Evolutionary conservation across 2,888 invertebrate genomes (phyloP).

Genomic region (Ferrisia virgata): DNA sequence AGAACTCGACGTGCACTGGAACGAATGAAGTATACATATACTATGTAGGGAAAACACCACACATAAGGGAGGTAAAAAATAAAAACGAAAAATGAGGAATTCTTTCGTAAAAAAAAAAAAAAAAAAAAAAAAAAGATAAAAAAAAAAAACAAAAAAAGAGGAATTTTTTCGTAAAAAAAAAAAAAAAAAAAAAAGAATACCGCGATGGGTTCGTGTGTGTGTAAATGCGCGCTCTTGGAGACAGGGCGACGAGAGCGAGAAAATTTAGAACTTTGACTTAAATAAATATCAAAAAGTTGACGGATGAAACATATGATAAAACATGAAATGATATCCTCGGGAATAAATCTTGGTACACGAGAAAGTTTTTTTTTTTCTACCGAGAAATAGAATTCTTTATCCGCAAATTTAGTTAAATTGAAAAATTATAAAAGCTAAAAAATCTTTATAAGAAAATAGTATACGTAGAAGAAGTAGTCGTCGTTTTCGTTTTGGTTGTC

Average conservation of each 20-base stretch:
- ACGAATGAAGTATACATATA: neutral
- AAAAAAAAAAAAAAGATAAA: neutral
- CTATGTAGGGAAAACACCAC: too few relatives aligned
- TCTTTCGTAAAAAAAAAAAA: neutral
- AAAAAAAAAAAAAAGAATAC: too few relatives aligned
- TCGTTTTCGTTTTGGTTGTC: neutral
- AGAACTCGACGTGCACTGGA: neutral
- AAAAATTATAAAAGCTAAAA: slow-evolving; percentile 34
- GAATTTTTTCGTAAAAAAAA: too few relatives aligned
- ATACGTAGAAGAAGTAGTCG: neutral
- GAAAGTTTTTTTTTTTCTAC: slow-evolving; percentile 21
- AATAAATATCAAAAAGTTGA: slow-evolving; percentile 33
- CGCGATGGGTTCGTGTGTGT: too few relatives aligned
- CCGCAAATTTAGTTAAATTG: slow-evolving; percentile 32
- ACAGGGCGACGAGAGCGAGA: neutral
- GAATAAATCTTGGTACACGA: slow-evolving; percentile 21
- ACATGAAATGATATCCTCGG: slow-evolving; percentile 31
- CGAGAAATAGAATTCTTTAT: slow-evolving; percentile 30
- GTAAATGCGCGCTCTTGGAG: too few relatives aligned
- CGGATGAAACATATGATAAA: slow-evolving; percentile 33
- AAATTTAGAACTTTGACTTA: slow-evolving; percentile 28
- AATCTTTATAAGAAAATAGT: slow-evolving; percentile 28
- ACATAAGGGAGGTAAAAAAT: neutral
- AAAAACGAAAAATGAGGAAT: neutral
- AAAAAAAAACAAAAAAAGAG: too few relatives aligned